Evolutionary conservation across 2,113 vertebrate genomes (phyloP).

Genomic region (Piaya cayana): DNA sequence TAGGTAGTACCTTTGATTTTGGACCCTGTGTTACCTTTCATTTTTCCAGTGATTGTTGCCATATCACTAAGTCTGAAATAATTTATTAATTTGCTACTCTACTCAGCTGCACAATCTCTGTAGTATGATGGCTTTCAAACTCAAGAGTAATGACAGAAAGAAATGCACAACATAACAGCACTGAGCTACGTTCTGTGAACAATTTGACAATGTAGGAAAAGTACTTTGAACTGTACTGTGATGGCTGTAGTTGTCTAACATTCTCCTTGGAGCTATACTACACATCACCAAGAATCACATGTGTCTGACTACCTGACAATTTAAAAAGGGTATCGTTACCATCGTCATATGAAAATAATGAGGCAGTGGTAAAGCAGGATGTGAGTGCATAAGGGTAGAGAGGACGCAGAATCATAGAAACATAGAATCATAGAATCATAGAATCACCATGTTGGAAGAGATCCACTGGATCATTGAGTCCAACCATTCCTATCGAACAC

Average conservation of each 20-base stretch:
- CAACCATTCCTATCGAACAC: too few relatives aligned
- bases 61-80: background rate
- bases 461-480: too few relatives aligned
- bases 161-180: background rate
- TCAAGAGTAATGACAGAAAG: background rate
- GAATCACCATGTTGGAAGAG: too few relatives aligned
- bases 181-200: background rate
- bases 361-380: background rate
- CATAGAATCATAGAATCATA: too few relatives aligned
- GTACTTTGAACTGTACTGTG: fast-evolving
- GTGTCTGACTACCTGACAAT: background rate
- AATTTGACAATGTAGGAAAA: background rate
- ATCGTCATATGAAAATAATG: fast-evolving
- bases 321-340: background rate
- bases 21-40: background rate
- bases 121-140: background rate
- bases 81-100: background rate
- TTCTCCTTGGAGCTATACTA: background rate
- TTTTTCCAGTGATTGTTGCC: background rate
- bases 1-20: background rate
- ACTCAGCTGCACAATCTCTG: background rate
- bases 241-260: background rate
- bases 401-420: too few relatives aligned
- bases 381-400: background rate
- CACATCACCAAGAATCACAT: background rate